These are phyloP conservation scores for Hemicentrotus pulcherrimus DNA, from an alignment of 35 echinoderm and acorn worm species.

Conservation along the genomic window DNA sequence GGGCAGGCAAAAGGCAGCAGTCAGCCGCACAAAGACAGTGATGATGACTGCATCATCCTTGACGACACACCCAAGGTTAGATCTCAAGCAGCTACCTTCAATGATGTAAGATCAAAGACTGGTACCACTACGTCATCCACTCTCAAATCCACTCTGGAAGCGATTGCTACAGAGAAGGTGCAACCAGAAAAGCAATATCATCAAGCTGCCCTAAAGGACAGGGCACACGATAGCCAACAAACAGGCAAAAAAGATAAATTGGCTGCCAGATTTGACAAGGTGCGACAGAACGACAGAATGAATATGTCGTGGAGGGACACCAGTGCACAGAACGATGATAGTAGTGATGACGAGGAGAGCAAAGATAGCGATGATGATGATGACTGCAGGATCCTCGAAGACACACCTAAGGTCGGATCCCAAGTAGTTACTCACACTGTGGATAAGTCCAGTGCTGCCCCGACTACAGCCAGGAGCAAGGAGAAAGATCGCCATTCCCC, in stretches of 20 bases:
- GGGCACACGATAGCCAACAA: background rate
- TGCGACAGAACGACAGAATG: background rate
- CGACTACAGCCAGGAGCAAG: background rate
- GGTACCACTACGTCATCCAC: too few relatives aligned
- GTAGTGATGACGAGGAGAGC: conserved; percentile 19
- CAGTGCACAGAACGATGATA: background rate
- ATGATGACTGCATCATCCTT: too few relatives aligned
- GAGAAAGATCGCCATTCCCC: background rate
- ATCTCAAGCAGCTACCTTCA: too few relatives aligned
- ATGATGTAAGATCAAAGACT: too few relatives aligned
- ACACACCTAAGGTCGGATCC: background rate
- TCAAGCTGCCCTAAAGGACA: background rate
- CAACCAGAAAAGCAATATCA: background rate
- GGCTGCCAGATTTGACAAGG: background rate
- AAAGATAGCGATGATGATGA: conserved; percentile 29
- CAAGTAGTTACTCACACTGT: background rate
- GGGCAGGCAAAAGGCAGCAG: background rate
- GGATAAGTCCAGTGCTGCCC: background rate
- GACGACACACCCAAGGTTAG: too few relatives aligned
- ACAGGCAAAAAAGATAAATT: background rate
- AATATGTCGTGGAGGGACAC: conserved; percentile 22
- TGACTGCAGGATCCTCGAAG: conserved; percentile 30
- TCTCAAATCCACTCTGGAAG: background rate
- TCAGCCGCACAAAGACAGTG: too few relatives aligned
- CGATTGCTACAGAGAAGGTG: background rate